Conservation (phyloP, 2,113 vertebrate genomes). For the Puffinus mauretanicus region DNA sequence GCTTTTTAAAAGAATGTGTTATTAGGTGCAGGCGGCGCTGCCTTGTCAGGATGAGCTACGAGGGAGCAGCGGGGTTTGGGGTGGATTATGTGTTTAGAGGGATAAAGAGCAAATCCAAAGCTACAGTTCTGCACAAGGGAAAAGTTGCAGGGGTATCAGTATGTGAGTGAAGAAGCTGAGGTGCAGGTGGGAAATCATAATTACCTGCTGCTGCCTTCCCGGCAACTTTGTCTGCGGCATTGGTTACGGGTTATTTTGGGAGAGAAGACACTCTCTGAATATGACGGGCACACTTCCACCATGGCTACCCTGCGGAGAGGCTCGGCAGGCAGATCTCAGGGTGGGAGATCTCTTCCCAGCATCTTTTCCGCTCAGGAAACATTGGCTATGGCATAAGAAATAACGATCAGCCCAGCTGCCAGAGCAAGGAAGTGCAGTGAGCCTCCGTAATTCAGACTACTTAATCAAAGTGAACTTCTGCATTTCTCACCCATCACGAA, state of each 20-base stretch:
- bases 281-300: not conserved
- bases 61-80: not conserved
- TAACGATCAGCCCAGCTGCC: not conserved
- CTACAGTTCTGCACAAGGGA: not conserved
- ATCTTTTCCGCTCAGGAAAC: not conserved
- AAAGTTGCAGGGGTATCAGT: not conserved
- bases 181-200: not conserved
- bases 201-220: not conserved
- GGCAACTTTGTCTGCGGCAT: not conserved
- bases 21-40: rapidly evolving
- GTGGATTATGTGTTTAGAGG: constrained; percentile 15
- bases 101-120: constrained; percentile 42
- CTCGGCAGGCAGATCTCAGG: not conserved
- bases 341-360: not conserved
- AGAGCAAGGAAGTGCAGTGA: not conserved
- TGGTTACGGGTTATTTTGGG: not conserved
- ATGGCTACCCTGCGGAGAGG: not conserved
- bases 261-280: not conserved
- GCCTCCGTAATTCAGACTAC: not conserved
- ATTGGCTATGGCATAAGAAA: not conserved
- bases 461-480: not conserved
- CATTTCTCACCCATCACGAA: not conserved
- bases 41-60: not conserved
- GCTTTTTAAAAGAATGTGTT: not conserved
- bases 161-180: not conserved